Evolutionary conservation across 2,113 vertebrate genomes (phyloP).

Genomic region (Cololabis saira): DNA sequence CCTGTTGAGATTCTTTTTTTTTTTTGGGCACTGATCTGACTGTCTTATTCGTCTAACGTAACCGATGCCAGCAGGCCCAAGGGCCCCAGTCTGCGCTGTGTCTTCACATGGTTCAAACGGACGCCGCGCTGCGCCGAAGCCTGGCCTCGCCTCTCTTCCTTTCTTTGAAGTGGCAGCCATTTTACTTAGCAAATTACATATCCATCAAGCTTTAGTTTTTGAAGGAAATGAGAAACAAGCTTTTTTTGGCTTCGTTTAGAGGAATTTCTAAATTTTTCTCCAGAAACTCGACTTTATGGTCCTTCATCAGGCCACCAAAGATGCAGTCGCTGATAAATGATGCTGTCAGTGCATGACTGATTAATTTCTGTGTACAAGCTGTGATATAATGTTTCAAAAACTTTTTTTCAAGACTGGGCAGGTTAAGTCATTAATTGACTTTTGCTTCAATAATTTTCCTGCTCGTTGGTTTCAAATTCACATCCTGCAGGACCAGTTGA

Average conservation of each 20-base stretch:
- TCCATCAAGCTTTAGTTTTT: conserved; percentile 54
- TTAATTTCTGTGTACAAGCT: too few relatives aligned
- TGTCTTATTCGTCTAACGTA: conserved; percentile 44
- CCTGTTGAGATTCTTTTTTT: conserved; percentile 53
- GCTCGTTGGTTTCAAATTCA: conserved; percentile 11
- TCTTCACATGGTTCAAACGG: conserved; percentile 71
- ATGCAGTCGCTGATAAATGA: too few relatives aligned
- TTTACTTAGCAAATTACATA: conserved; percentile 59
- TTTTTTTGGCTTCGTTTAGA: conserved; percentile 5
- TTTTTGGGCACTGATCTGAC: conserved; percentile 63
- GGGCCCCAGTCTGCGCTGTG: conserved; percentile 62
- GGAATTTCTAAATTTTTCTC: too few relatives aligned
- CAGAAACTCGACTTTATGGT: too few relatives aligned
- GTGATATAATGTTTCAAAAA: too few relatives aligned
- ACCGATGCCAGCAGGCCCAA: conserved; percentile 55
- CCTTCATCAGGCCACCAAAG: too few relatives aligned
- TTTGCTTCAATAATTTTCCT: conserved; percentile 10
- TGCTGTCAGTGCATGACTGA: too few relatives aligned
- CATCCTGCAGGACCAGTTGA: background rate
- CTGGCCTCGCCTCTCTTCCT: conserved; percentile 10
- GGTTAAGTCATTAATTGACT: too few relatives aligned
- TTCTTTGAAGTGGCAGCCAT: conserved; percentile 75
- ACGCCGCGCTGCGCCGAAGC: conserved; percentile 54
- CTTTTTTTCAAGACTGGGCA: too few relatives aligned
- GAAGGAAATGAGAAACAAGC: background rate